Evolutionary conservation across 2,113 vertebrate species (phyloP).

Genomic region (Dasypus novemcinctus): DNA sequence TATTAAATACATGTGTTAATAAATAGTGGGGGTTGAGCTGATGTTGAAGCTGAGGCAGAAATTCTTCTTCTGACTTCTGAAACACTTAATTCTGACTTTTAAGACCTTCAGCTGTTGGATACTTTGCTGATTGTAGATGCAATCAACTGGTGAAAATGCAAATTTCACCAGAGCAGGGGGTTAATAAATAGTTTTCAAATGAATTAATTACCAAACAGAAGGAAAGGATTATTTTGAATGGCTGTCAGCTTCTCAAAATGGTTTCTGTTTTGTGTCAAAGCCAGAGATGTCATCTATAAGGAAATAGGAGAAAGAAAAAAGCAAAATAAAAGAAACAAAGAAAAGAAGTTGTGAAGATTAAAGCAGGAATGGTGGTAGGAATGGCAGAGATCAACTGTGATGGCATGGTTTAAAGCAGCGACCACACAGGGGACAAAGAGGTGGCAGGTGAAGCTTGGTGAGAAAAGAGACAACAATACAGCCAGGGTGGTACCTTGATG

Average conservation of each 20-base stretch:
- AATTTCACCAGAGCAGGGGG: background rate
- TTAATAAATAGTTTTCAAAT: background rate
- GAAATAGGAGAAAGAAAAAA: background rate
- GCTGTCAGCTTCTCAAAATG: background rate
- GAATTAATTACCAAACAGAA: background rate
- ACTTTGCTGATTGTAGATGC: too few relatives aligned
- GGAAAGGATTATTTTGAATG: background rate
- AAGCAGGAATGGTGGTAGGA: background rate
- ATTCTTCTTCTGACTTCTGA: too few relatives aligned
- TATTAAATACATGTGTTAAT: background rate
- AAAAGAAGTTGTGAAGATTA: background rate
- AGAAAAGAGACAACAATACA: background rate
- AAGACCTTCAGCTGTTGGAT: too few relatives aligned
- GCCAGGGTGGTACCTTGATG: background rate
- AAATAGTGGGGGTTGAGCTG: too few relatives aligned
- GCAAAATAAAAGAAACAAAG: background rate
- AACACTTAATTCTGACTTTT: too few relatives aligned
- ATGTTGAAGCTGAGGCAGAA: too few relatives aligned
- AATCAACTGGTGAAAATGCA: too few relatives aligned
- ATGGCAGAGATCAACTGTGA: background rate
- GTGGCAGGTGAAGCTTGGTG: background rate
- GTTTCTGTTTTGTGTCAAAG: background rate
- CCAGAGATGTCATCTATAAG: background rate
- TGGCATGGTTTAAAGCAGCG: background rate
- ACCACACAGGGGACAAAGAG: fast-evolving